Conservation (phyloP, 92 coral and sea anemone species). For the Paragorgia papillata region DNA sequence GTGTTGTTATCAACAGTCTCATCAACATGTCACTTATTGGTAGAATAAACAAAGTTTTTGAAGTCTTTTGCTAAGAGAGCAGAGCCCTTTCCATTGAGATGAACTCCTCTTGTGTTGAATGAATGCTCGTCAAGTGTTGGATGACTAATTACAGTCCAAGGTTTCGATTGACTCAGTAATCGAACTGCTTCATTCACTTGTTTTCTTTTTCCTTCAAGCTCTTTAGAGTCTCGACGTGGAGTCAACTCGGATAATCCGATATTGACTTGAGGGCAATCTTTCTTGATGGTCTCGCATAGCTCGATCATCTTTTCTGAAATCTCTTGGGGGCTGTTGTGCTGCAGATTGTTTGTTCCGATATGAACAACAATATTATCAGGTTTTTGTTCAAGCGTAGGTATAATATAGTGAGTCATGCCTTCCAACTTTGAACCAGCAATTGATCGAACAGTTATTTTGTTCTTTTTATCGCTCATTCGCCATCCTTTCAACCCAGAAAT, state of each 20-base stretch:
- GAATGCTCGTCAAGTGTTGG: not conserved
- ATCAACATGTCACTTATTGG: not conserved
- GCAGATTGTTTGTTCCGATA: constrained; percentile 20
- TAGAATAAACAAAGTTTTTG: not conserved
- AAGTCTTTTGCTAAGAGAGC: constrained; percentile 10
- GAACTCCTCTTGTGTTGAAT: constrained; percentile 7
- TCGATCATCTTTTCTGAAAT: constrained; percentile 13
- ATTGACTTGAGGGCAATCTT: not conserved
- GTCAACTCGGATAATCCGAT: constrained; percentile 15
- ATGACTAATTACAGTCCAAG: constrained; percentile 8
- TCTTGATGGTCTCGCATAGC: not conserved
- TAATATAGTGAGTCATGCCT: not conserved
- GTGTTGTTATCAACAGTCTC: constrained; percentile 16
- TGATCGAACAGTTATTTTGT: not conserved
- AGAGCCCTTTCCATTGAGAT: constrained; percentile 14
- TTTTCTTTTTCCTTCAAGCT: not conserved
- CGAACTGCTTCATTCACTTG: constrained; percentile 1
- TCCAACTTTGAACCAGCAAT: constrained; percentile 1
- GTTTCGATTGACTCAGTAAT: not conserved
- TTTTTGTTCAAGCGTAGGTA: not conserved
- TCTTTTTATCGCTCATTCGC: constrained; percentile 17
- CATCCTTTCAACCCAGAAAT: constrained; percentile 22
- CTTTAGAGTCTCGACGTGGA: not conserved
- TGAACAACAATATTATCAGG: constrained; percentile 23
- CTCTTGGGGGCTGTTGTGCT: not conserved